Conservation (phyloP, 1,140 invertebrate species). For the Drosophila quadrilineata region DNA sequence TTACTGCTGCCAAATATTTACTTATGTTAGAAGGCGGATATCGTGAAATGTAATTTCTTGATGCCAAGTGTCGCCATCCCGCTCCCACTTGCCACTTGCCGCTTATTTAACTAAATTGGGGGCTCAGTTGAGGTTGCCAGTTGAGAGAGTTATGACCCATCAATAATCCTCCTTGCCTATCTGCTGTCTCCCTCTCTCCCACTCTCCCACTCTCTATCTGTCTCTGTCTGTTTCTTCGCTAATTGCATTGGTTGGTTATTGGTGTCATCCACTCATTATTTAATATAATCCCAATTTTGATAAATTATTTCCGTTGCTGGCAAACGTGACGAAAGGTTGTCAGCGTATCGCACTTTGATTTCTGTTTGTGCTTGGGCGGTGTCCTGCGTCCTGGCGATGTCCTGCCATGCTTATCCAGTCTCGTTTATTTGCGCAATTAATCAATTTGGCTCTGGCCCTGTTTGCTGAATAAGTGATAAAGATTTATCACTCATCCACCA, state of each 20-base stretch:
- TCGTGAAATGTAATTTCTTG: slow-evolving; percentile 28
- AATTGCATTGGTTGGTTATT: slow-evolving; percentile 51
- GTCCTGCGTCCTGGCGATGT: not conserved
- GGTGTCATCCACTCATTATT: slow-evolving; percentile 71
- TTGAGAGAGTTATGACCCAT: slow-evolving; percentile 22
- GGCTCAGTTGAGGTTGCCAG: not conserved
- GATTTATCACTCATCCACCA: slow-evolving; percentile 64
- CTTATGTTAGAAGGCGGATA: not conserved
- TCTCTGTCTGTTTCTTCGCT: slow-evolving; percentile 5
- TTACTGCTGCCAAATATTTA: slow-evolving; percentile 29
- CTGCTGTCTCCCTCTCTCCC: not conserved
- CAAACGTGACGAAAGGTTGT: slow-evolving; percentile 69
- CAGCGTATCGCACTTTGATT: slow-evolving; percentile 50
- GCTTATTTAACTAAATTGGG: slow-evolving; percentile 18
- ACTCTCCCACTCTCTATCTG: not conserved
- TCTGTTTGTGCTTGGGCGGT: slow-evolving; percentile 34
- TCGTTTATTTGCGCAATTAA: slow-evolving; percentile 76
- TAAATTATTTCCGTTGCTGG: slow-evolving; percentile 76
- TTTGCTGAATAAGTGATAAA: slow-evolving; percentile 71
- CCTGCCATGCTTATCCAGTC: slow-evolving; percentile 18
- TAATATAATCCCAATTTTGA: slow-evolving; percentile 65
- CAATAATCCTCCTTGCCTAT: slow-evolving; percentile 12
- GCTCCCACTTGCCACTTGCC: not conserved
- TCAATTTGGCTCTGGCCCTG: slow-evolving; percentile 62
- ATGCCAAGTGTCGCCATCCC: not conserved